A percentile compares a stretch with the other conserved stretches of the same genome.
phyloP scores from a whole-genome alignment of 2,888 invertebrate species.

The Spicauda simplicius region DNA sequence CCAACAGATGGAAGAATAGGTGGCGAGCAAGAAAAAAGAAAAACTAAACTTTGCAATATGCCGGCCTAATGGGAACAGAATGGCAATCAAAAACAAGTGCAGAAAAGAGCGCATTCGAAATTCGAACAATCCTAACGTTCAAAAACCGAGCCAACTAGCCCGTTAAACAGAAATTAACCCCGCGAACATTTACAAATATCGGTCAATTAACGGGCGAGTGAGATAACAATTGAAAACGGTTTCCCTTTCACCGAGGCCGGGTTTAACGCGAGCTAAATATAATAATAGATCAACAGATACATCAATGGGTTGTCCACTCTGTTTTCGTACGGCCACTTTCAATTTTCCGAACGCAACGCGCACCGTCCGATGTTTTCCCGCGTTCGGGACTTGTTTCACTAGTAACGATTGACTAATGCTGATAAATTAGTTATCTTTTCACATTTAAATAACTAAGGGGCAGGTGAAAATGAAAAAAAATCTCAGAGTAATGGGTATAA shows the following conservation, averaged over 20 bases:
- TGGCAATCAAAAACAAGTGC: slow-evolving; percentile 35
- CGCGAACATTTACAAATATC: slow-evolving; percentile 76
- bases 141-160: slow-evolving; percentile 33
- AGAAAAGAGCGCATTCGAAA: slow-evolving; percentile 32
- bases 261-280: slow-evolving; percentile 75
- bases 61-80: slow-evolving; percentile 31
- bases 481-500: too few relatives aligned
- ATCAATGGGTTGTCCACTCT: slow-evolving; percentile 71
- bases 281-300: slow-evolving; percentile 78
- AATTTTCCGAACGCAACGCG: slow-evolving; percentile 63
- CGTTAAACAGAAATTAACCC: slow-evolving; percentile 62
- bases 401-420: not conserved
- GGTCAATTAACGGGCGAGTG: slow-evolving; percentile 67
- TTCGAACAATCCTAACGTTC: slow-evolving; percentile 36
- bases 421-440: too few relatives aligned
- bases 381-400: slow-evolving; percentile 12
- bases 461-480: too few relatives aligned
- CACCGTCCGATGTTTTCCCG: slow-evolving; percentile 19
- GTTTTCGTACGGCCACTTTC: slow-evolving; percentile 74
- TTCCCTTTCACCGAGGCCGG: slow-evolving; percentile 74
- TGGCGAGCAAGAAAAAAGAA: slow-evolving; percentile 16
- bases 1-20: slow-evolving; percentile 19
- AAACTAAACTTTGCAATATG: slow-evolving; percentile 27
- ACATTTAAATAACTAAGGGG: too few relatives aligned
- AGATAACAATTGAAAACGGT: slow-evolving; percentile 80